Conservation (phyloP, 2,113 vertebrate species). For the Archilochus colubris region DNA sequence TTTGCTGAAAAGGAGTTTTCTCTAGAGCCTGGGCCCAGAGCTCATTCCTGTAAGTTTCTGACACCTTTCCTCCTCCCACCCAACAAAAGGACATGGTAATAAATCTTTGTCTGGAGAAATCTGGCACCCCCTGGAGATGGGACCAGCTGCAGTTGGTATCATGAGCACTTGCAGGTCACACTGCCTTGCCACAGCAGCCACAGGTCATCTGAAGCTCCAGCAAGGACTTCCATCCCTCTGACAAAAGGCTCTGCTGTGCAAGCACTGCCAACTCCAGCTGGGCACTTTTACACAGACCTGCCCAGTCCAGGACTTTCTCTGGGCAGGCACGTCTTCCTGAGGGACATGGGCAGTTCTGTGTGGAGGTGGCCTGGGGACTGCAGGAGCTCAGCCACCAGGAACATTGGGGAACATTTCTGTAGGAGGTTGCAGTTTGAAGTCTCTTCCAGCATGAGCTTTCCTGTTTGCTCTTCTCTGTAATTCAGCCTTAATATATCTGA, state of each 20-base stretch:
- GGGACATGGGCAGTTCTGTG: background rate
- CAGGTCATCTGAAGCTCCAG: background rate
- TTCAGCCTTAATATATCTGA: background rate
- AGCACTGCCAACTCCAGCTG: accelerated
- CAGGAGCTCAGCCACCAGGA: accelerated
- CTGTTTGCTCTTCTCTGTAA: background rate
- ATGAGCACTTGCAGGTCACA: background rate
- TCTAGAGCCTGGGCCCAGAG: background rate
- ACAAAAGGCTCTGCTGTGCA: background rate
- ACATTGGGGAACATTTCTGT: background rate
- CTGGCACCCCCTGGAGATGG: accelerated
- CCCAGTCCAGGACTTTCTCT: background rate
- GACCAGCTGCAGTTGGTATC: background rate
- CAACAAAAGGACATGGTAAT: background rate
- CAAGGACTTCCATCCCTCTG: background rate
- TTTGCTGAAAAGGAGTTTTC: slow-evolving; percentile 31
- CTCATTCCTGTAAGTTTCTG: background rate
- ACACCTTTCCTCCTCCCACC: slow-evolving; percentile 3
- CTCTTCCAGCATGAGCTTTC: background rate
- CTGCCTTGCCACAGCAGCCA: background rate
- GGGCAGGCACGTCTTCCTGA: background rate
- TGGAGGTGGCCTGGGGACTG: background rate
- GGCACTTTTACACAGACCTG: background rate
- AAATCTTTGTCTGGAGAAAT: slow-evolving; percentile 46
- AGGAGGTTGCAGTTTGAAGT: background rate